Evolutionary conservation across 1,140 invertebrate species (phyloP), one percentile per base, ranked within the genome.

Genomic region (Melitaea cinxia): DNA sequence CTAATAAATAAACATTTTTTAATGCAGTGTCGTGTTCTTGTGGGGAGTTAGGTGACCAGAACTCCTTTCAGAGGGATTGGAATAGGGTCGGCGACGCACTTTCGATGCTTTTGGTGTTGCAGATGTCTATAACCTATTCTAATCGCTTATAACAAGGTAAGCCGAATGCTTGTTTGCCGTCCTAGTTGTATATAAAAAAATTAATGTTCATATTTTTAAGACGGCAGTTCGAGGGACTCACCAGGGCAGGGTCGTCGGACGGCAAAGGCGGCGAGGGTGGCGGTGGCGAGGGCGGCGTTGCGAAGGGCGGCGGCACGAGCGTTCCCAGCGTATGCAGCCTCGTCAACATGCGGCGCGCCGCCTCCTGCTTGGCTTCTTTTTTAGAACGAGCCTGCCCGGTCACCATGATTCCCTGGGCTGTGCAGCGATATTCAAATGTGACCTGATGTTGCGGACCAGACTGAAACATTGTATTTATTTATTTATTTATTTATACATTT

Each of bases 301-400:
- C 52, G 58, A 75, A 87, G 14, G 82, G 81, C 15, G 74, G 68
- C 9, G 83, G 81, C 49, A 86, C 82, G 0, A 55, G 3, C 24
- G 65, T 17, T 0, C 84, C 84, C n/a, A 49, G 52, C 4, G 57
- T 55, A 21, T 72, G 64, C 10, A 88, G 73, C 17, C 60, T 45
- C 23, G 45, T 33, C 60, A 86, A 71, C 80, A 83, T 79, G 12
- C 70, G 26, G 1, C 73, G 65, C 5, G 86, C 86, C 6, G 73
- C 83, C 60, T 89, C 85, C 58, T 89, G 86, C 53, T 89, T 89
- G 15, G 84, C 86, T 54, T 86, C 83, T 59, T 86, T 87, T 56
- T 89, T 89, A n/a, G 82, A 84, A 37, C 78, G 75, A 6, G 79
- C 87, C n/a, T 60, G n/a, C 1, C 77, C 85, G 0, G 68, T 75